phyloP scores from a whole-genome alignment of 2,888 invertebrate species.

The Pseudococcus longispinus region DNA sequence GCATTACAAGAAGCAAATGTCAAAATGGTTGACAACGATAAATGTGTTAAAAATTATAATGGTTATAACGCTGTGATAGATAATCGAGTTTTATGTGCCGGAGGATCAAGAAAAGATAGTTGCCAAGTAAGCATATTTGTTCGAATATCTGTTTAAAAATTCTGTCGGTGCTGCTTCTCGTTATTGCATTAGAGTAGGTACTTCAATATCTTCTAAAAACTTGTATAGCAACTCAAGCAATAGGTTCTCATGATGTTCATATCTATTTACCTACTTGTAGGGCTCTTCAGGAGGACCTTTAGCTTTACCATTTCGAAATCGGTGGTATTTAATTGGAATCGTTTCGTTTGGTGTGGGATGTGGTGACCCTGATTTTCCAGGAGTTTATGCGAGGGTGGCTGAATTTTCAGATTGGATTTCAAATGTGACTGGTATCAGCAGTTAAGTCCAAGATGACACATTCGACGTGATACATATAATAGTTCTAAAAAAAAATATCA shows the following conservation, averaged over 20 bases:
- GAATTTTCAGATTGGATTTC: slow-evolving; percentile 46
- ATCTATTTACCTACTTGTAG: neutral
- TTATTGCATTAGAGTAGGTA: too few relatives aligned
- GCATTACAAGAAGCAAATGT: slow-evolving; percentile 33
- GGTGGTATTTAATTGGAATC: slow-evolving; percentile 46
- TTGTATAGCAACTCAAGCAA: too few relatives aligned
- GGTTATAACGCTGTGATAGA: neutral
- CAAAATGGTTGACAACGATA: neutral
- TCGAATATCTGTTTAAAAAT: too few relatives aligned
- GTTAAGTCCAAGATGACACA: too few relatives aligned
- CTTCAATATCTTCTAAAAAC: too few relatives aligned
- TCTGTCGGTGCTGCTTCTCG: neutral
- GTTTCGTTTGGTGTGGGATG: slow-evolving; percentile 50
- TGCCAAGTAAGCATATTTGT: slow-evolving; percentile 33
- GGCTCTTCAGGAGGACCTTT: neutral
- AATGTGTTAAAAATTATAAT: slow-evolving; percentile 36
- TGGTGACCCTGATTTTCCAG: slow-evolving; percentile 42
- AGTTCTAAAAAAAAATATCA: too few relatives aligned
- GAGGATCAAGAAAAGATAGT: slow-evolving; percentile 37
- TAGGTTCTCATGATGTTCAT: neutral
- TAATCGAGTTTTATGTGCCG: slow-evolving; percentile 51
- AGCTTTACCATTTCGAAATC: neutral
- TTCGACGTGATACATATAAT: too few relatives aligned
- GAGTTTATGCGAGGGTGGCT: slow-evolving; percentile 49
- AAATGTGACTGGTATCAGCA: neutral